Base-by-base conservation (phyloP, 2,113 vertebrate species). In the Dasyurus viverrinus region DNA sequence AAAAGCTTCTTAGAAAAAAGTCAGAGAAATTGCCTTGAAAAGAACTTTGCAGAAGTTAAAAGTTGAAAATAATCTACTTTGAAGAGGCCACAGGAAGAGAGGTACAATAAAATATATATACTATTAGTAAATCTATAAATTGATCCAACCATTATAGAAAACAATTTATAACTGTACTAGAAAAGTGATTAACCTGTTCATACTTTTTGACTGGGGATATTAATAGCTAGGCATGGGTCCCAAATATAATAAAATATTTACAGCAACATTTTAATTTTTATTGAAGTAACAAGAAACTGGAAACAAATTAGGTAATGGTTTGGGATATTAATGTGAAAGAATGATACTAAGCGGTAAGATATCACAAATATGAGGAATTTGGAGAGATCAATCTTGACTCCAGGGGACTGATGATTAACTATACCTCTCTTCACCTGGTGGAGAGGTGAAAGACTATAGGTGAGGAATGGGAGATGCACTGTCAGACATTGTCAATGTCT, bases 1-100 rank as follows among this genome's bases (percentile, higher is more conserved):
- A 96, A 90, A 89, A 68, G 52, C 4, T 30, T 91, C 94, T 95
- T 76, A 94, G 57, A 92, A 94, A 95, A 91, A 50, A 53, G 93
- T 90, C 89, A 94, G 91, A 95, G 91, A 90, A 47, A 76, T 30
- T 53, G 57, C 89, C 93, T 94, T 94, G 30, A 53, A 93, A 96
- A 89, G 92, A 84, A 27, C 68, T 91, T 90, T 26, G 46, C 46
- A 50, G 14, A 53, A 50, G 30, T 22, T 84, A 84, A 84, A 84
- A 23, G n/a, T 42, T 22, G 6, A n/a, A 84, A 84, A 42, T 42
- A 42, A 42, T 84, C 68, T 42, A 0, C 68, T 84, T 84, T 23
- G 68, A 8, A 42, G 36, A 42, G 36, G 36, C n/a, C 7, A 8
- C 23, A 36, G 19, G 68, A 84, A 84, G 36, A 42, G 68, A 84